Percentiles rank a stretch among this genome's conserved stretches.
Conservation (phyloP, 2,797 vertebrate genomes). For the Enteromius viviparus region DNA sequence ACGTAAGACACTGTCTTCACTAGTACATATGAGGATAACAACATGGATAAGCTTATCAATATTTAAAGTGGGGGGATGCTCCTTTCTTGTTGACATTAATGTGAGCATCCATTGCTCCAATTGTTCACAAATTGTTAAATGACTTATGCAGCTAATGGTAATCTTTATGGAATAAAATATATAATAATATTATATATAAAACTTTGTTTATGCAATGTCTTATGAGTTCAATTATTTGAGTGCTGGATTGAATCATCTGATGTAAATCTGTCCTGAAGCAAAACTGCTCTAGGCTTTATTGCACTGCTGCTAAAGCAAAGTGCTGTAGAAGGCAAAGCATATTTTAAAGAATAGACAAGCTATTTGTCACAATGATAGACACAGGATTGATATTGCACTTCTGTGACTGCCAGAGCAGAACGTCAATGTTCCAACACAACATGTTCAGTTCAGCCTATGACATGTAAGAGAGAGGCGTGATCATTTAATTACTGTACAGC, state of each 20-base stretch:
- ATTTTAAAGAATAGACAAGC: conserved; percentile 9
- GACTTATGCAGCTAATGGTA: not conserved
- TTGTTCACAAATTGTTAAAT: not conserved
- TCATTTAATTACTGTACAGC: conserved; percentile 36
- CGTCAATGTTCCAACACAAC: not conserved
- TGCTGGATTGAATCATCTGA: not conserved
- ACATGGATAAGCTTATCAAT: not conserved
- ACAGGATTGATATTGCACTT: conserved; percentile 19
- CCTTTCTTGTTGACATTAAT: not conserved
- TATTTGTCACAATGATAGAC: conserved; percentile 1
- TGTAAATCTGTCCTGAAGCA: not conserved
- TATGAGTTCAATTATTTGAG: not conserved
- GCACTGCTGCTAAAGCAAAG: conserved; percentile 22
- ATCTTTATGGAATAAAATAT: not conserved
- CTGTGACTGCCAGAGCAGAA: conserved; percentile 20
- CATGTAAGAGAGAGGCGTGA: conserved; percentile 25
- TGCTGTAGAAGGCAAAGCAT: conserved; percentile 2
- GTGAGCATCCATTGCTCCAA: not conserved
- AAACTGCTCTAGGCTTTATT: conserved; percentile 10
- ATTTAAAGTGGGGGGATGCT: not conserved
- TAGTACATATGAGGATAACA: not conserved
- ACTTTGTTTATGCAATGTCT: not conserved
- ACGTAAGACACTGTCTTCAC: not conserved
- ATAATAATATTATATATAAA: not conserved
- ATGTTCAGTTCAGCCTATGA: conserved; percentile 22